phyloP scores from a whole-genome alignment of 2,113 vertebrate species.

The Bostrychus sinensis region DNA sequence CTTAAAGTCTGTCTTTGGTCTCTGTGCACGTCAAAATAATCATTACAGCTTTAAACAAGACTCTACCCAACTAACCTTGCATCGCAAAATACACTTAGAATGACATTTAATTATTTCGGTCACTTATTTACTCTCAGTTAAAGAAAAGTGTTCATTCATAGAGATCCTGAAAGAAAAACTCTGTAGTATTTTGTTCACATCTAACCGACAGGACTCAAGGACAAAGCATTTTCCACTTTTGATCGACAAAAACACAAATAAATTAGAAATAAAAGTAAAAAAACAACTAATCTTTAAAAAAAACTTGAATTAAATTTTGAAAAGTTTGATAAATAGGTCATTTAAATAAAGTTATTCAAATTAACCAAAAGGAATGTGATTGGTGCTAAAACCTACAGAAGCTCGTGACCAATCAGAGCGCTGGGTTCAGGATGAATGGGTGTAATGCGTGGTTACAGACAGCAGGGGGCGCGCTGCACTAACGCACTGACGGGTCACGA shows the following conservation, averaged over 20 bases:
- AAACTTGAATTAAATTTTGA: not conserved
- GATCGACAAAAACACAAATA: conserved; percentile 9
- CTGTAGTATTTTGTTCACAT: not conserved
- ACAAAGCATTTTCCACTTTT: not conserved
- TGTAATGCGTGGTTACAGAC: not conserved
- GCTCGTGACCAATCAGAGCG: no score
- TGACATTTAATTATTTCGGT: not conserved
- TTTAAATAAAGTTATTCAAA: not conserved
- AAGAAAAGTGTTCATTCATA: not conserved
- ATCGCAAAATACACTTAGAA: no score
- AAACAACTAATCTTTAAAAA: not conserved
- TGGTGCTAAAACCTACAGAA: not conserved
- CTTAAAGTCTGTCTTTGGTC: no score
- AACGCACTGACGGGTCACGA: conserved; percentile 1
- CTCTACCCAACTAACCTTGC: no score
- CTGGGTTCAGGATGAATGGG: not conserved
- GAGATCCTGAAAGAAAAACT: not conserved
- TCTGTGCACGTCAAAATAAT: no score
- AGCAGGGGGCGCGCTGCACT: conserved; percentile 1
- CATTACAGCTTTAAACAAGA: no score
- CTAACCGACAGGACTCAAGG: not conserved
- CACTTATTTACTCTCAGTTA: not conserved
- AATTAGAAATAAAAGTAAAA: not conserved
- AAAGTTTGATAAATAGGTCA: not conserved
- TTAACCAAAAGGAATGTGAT: not conserved